These are phyloP conservation scores for Carposina sasakii DNA, from an alignment of 1,140 invertebrate species.

Conservation along the genomic window DNA sequence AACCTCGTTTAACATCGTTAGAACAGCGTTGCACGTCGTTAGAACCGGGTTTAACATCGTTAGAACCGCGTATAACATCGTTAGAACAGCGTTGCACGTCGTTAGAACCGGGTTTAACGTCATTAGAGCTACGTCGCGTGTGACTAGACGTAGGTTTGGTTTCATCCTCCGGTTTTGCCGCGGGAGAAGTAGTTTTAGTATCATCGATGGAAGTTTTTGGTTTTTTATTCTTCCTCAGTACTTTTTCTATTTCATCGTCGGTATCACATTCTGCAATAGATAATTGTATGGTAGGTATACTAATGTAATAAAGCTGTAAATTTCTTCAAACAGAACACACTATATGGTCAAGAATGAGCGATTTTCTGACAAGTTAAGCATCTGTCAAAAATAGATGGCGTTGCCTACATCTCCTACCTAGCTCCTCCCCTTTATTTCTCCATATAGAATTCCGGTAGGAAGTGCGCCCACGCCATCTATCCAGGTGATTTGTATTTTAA, in stretches of 20 bases:
- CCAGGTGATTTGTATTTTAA: too few species aligned
- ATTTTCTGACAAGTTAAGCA: too few species aligned
- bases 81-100: not conserved
- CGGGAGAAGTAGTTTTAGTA: too few species aligned
- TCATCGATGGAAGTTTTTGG: constrained; percentile 10
- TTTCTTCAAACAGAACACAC: too few species aligned
- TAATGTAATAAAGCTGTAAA: too few species aligned
- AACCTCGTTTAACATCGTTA: not conserved
- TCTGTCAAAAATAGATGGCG: too few species aligned
- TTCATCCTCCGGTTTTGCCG: too few species aligned
- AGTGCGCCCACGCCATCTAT: too few species aligned
- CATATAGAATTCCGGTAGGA: not conserved
- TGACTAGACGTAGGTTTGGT: too few species aligned
- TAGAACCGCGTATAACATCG: not conserved
- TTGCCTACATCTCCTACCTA: constrained; percentile 3
- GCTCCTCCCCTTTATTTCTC: not conserved
- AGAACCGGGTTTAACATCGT: not conserved
- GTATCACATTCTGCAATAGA: constrained; percentile 53
- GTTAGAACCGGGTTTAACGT: not conserved
- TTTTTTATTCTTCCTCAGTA: constrained; percentile 37
- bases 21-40: not conserved
- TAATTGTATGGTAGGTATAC: not conserved
- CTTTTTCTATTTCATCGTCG: constrained; percentile 73
- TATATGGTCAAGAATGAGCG: too few species aligned
- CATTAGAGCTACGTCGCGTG: not conserved